Evolutionary conservation across 2,797 vertebrate genomes (phyloP).

Genomic region (Brachyalestes nurse): DNA sequence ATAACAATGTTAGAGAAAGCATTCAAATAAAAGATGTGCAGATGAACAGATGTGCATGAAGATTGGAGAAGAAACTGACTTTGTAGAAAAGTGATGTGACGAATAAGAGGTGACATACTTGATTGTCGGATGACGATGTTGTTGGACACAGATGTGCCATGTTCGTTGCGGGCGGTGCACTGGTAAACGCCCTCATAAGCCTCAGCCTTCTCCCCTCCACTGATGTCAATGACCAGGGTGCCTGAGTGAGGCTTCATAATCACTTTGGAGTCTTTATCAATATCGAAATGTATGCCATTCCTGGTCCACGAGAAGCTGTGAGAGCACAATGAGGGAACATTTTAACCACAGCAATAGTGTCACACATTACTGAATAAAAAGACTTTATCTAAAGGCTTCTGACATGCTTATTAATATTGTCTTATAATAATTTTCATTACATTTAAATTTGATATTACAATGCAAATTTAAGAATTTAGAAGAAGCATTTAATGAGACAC

Average conservation of each 20-base stretch:
- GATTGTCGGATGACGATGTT: conserved; percentile 91
- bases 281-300: conserved; percentile 93
- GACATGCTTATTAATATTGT: too few species aligned
- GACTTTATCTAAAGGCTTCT: too few species aligned
- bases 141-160: conserved; percentile 92
- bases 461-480: too few species aligned
- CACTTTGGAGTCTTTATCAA: conserved; percentile 86
- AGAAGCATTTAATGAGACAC: too few species aligned
- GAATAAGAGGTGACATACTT: conserved; percentile 78
- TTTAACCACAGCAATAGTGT: background rate
- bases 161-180: conserved; percentile 91
- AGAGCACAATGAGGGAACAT: background rate
- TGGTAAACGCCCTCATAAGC: conserved; percentile 92
- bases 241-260: conserved; percentile 88
- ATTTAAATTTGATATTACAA: too few species aligned
- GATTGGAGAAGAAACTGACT: background rate
- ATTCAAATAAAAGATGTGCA: conserved; percentile 31
- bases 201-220: conserved; percentile 86
- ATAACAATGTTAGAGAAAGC: conserved; percentile 30
- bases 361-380: background rate
- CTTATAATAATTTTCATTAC: too few species aligned
- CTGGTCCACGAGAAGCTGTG: conserved; percentile 95
- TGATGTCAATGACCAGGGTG: conserved; percentile 91
- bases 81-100: background rate
- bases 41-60: background rate